phyloP scores from a whole-genome alignment of 1,140 invertebrate genomes.

The Diabrotica virgifera region DNA sequence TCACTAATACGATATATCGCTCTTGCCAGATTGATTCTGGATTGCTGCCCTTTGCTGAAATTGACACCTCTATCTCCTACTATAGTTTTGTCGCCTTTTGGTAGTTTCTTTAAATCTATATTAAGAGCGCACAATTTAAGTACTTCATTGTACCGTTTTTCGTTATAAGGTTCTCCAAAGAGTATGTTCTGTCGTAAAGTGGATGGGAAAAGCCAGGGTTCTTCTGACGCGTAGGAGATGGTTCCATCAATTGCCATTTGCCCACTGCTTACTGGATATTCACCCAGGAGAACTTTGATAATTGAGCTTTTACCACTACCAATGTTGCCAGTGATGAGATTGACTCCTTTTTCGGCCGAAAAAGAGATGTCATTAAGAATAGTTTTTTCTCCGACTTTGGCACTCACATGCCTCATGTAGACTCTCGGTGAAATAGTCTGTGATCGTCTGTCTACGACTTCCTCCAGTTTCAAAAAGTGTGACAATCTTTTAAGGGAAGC shows the following conservation, averaged over 20 bases:
- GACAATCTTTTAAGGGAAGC: constrained; percentile 32
- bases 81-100: constrained; percentile 67
- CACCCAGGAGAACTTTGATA: constrained; percentile 67
- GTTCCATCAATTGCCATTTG: constrained; percentile 61
- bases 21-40: constrained; percentile 83
- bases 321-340: constrained; percentile 64
- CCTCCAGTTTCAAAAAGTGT: constrained; percentile 28
- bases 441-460: constrained; percentile 16
- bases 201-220: constrained; percentile 72
- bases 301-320: constrained; percentile 79
- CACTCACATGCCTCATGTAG: constrained; percentile 27
- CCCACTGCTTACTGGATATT: constrained; percentile 65
- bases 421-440: constrained; percentile 27
- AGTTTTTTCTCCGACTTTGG: constrained; percentile 38
- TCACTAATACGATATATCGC: constrained; percentile 76
- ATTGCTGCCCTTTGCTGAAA: constrained; percentile 84
- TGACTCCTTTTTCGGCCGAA: constrained; percentile 19
- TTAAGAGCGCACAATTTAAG: constrained; percentile 33
- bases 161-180: constrained; percentile 53
- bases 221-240: constrained; percentile 76
- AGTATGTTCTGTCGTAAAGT: constrained; percentile 62
- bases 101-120: constrained; percentile 33
- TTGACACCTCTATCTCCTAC: constrained; percentile 79
- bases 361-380: constrained; percentile 51
- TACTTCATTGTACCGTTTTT: constrained; percentile 58